Evolutionary conservation across 2,797 vertebrate genomes (phyloP), one percentile per base, ranked within the genome.

Genomic region (Rhodeus uyekii): DNA sequence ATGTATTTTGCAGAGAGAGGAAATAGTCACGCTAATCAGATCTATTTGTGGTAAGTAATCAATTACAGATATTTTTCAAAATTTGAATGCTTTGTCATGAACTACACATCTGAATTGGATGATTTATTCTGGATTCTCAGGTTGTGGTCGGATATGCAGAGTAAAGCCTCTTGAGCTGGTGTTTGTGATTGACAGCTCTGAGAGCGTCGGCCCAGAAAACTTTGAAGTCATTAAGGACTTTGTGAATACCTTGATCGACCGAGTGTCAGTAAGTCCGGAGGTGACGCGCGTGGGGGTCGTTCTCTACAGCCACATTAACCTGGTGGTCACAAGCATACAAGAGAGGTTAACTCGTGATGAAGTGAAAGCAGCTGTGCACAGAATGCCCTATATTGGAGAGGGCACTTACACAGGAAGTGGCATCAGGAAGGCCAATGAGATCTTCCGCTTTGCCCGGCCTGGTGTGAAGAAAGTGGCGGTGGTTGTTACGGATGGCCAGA

Each of bases 121-220:
- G 7, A 22, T 68, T 27, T 60, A 4, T 48, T 74, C 4, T 60
- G 38, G 22, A 7, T 60, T 14, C 4, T 63, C 55, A 95, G 93
- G 87, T 24, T 95, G 94, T 50, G 89, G 85, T 0, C 83, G 87
- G 63, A 82, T 48, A 0, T 94, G 93, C 80, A 90, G 91, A 0
- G 81, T 90, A 42, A 92, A 84, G 1, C 95, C 96, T 0, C 32
- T 97, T 87, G 97, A 98, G 89, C 87, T 97, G 2, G 90, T 97
- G 9, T 96, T 98, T n/a, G 96, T 97, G 86, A 95, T 96, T 1
- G 96, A 98, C 92, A 96, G 96, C 88, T 98, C 96, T 0, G 96
- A 97, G 89, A 97, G 96, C 0, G 94, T 97, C 27, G 96, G 96
- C 3, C 95, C 93, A 0, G 91, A 94, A 1, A 96, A 96, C 90